Evolutionary conservation across 2,797 vertebrate genomes (phyloP), one percentile per base, ranked within the genome.

Genomic region (Gallinago stenura): DNA sequence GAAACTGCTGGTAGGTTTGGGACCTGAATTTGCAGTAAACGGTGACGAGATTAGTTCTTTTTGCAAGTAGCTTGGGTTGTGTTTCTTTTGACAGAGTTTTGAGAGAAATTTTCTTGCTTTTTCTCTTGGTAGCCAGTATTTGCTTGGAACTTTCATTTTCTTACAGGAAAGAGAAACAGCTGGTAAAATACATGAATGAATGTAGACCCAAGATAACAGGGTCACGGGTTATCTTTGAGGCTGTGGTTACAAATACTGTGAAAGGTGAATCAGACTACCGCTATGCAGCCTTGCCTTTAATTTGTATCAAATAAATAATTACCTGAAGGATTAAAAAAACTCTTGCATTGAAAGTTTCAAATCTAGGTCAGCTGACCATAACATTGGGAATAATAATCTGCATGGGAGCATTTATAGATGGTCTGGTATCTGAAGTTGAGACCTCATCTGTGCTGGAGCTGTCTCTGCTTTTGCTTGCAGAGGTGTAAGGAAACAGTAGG

Each of bases 171-270:
- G 60, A 89, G 26, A 73, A 94, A 68, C 65, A 93, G 18, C n/a
- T 90, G n/a, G 83, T 79, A 82, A 88, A 94, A 91, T 20, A 60
- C 8, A 9, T 83, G 64, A 90, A 60, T 82, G 41, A 76, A 43
- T 69, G 51, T 82, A 79, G 86, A 66, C 31, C 19, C 1, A 69
- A 92, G 94, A 94, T 96, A 96, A 90, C 26, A 56, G 22, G 70
- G 93, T 89, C 77, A 77, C 7, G 50, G 69, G 76, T 97, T 97
- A 94, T 96, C 95, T 95, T n/a, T 78, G 69, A 88, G 51, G 17
- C 69, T 61, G 37, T 76, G 20, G 35, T 71, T 91, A 30, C 76
- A 86, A 57, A 57, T 39, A 15, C 21, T 37, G 26, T 82, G 33
- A 56, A 76, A 90, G 85, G 54, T 88, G n/a, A 78, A 45, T 75